Conservation (phyloP, 2,113 vertebrate genomes). For the Cheilinus undulatus region DNA sequence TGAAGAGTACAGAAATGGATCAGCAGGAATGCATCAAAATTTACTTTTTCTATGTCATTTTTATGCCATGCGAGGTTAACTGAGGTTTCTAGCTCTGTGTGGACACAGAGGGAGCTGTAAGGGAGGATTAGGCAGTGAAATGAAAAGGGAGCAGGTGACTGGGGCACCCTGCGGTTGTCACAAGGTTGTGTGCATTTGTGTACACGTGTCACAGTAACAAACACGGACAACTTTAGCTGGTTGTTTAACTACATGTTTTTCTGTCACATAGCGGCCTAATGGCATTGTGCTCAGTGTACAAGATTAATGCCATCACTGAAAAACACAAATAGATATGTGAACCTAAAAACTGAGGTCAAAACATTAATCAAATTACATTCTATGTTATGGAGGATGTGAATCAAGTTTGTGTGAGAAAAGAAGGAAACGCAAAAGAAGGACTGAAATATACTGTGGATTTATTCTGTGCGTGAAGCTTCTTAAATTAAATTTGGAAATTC, state of each 20-base stretch:
- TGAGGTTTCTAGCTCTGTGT: background rate
- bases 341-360: background rate
- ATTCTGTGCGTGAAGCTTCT: background rate
- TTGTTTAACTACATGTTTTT: constrained; percentile 11
- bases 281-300: background rate
- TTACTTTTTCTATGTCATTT: background rate
- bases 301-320: background rate
- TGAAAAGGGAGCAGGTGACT: constrained; percentile 58
- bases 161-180: constrained; percentile 36
- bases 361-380: constrained; percentile 11
- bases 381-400: constrained; percentile 3
- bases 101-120: background rate
- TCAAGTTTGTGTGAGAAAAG: background rate
- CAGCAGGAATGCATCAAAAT: background rate
- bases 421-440: background rate
- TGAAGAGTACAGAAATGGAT: background rate
- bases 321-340: background rate
- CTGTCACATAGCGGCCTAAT: background rate
- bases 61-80: background rate
- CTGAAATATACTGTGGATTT: constrained; percentile 9
- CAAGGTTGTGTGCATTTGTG: constrained; percentile 30
- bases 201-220: constrained; percentile 8
- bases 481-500: constrained; percentile 6
- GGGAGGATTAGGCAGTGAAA: constrained; percentile 39
- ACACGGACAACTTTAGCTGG: constrained; percentile 5